Percentiles rank a stretch among this genome's conserved stretches.
These are phyloP conservation scores for Reinhardtius hippoglossoides DNA, from an alignment of 2,113 vertebrate species.

Conservation along the genomic window DNA sequence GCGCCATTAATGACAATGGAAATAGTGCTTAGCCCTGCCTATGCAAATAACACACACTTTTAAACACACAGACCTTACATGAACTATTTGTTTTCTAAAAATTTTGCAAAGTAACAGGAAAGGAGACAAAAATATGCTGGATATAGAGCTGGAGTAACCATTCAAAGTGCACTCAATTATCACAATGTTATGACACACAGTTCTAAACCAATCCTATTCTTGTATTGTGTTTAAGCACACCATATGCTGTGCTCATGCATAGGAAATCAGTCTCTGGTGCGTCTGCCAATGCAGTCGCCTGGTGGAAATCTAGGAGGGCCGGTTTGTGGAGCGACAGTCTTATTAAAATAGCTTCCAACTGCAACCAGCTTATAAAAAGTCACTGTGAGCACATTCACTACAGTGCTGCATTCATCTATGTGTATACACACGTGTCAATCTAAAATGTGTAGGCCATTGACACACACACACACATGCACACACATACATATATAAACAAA, in stretches of 20 bases:
- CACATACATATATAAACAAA: conserved; percentile 38
- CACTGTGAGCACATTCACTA: conserved; percentile 71
- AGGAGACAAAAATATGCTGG: background rate
- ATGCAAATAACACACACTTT: conserved; percentile 18
- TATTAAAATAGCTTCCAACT: conserved; percentile 79
- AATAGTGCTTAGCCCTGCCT: conserved; percentile 33
- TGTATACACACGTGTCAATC: conserved; percentile 69
- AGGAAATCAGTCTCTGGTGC: conserved; percentile 47
- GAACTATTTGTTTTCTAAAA: background rate
- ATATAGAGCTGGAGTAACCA: conserved; percentile 4
- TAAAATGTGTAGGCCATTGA: conserved; percentile 77
- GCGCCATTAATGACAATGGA: conserved; percentile 65
- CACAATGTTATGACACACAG: conserved; percentile 43
- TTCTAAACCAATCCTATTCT: conserved; percentile 64
- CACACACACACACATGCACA: conserved; percentile 27
- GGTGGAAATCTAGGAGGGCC: conserved; percentile 60
- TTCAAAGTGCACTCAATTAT: conserved; percentile 31
- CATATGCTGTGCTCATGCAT: conserved; percentile 66
- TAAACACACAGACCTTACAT: background rate
- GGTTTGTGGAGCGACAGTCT: conserved; percentile 63
- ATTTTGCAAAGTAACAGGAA: background rate
- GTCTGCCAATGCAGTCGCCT: conserved; percentile 27
- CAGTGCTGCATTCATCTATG: conserved; percentile 77
- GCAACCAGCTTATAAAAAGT: conserved; percentile 77
- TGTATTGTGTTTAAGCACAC: conserved; percentile 58